Conservation (phyloP, 2,113 vertebrate species). For the Setophaga kirtlandii region DNA sequence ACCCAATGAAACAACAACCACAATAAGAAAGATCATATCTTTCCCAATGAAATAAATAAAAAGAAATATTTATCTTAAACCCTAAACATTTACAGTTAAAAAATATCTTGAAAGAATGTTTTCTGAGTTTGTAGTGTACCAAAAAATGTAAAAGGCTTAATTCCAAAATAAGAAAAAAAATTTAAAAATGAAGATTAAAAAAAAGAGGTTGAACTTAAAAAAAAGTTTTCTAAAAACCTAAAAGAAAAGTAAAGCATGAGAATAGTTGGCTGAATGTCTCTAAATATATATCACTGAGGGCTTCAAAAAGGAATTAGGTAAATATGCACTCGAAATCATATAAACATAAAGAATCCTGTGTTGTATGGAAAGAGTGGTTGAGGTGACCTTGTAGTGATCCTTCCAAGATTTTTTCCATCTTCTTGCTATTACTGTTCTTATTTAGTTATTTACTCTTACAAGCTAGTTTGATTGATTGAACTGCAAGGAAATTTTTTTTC, state of each 20-base stretch:
- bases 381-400: not conserved
- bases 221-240: not conserved
- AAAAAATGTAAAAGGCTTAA: not conserved
- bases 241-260: not conserved
- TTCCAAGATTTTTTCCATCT: slow-evolving; percentile 12
- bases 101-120: not conserved
- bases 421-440: not conserved
- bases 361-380: not conserved
- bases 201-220: not conserved
- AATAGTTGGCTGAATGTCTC: not conserved
- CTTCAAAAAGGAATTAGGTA: not conserved
- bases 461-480: not conserved
- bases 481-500: not conserved
- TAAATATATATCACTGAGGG: not conserved
- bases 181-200: too few species aligned
- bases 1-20: rapidly evolving
- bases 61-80: not conserved
- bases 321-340: not conserved
- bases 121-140: not conserved
- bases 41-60: not conserved
- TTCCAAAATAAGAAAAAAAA: not conserved
- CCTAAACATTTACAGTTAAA: not conserved
- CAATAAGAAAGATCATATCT: not conserved
- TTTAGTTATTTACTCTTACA: not conserved
- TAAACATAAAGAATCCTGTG: not conserved